Percentiles rank a stretch among this genome's conserved stretches.
Evolutionary conservation across 2,797 vertebrate species (phyloP).

Genomic region (Enoplosus armatus): DNA sequence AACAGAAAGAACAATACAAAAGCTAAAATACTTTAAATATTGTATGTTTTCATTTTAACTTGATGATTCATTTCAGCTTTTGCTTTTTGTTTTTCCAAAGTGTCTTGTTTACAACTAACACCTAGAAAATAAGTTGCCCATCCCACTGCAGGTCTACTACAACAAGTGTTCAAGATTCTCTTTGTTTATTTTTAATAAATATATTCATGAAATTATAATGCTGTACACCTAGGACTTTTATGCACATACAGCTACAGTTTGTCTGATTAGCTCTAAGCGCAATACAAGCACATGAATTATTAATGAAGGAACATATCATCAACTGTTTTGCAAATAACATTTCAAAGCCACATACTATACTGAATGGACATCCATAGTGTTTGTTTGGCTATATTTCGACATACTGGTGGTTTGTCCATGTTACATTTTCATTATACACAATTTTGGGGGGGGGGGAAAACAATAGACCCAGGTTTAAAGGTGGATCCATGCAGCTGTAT

Average conservation of each 20-base stretch:
- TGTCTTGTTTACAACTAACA: no score
- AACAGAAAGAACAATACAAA: neutral
- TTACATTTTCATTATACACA: neutral
- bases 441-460: neutral
- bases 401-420: neutral
- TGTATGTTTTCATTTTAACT: neutral
- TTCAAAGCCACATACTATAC: neutral
- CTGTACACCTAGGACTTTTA: neutral
- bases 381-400: neutral
- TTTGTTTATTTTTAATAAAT: neutral
- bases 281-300: neutral
- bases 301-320: constrained; percentile 1
- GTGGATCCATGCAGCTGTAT: neutral
- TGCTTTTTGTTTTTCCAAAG: no score
- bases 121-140: no score
- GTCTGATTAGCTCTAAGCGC: neutral
- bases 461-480: neutral
- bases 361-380: neutral
- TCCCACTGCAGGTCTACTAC: no score
- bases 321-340: neutral
- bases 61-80: no score
- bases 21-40: neutral
- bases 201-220: neutral
- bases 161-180: no score
- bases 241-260: neutral